These are phyloP conservation scores for Siniperca scherzeri DNA, from an alignment of 2,797 vertebrate genomes.

Conservation along the genomic window DNA sequence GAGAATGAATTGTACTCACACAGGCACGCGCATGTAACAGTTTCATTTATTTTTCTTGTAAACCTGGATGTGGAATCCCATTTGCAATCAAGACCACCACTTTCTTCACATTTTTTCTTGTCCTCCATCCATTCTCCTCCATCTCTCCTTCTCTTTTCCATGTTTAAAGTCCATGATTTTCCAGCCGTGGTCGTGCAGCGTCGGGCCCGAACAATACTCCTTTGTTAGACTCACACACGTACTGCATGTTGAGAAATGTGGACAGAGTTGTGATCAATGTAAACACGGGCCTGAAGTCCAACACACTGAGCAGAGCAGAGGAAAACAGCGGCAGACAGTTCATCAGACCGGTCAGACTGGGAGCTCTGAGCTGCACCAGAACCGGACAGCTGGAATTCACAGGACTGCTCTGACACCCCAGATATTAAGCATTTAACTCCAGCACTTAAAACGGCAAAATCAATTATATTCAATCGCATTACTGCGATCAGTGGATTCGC, in stretches of 20 bases:
- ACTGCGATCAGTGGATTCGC: too few species aligned
- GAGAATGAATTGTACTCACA: constrained; percentile 31
- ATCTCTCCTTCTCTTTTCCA: constrained; percentile 42
- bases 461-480: too few species aligned
- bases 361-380: constrained; percentile 4
- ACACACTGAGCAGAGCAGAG: background rate
- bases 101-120: background rate
- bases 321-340: background rate
- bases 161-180: constrained; percentile 60
- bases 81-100: constrained; percentile 70
- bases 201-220: constrained; percentile 57
- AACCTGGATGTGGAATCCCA: constrained; percentile 65
- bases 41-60: constrained; percentile 72
- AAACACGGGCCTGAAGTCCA: constrained; percentile 54
- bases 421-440: background rate
- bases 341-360: background rate
- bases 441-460: too few species aligned
- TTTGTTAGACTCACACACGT: constrained; percentile 58
- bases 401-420: background rate
- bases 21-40: constrained; percentile 29
- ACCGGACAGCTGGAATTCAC: background rate
- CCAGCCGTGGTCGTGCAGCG: constrained; percentile 36
- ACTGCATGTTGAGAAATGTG: constrained; percentile 26
- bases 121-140: constrained; percentile 6
- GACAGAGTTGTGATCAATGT: constrained; percentile 47